Percentiles rank a stretch among this genome's conserved stretches.
phyloP scores from a whole-genome alignment of 1,140 invertebrate genomes.

The Portunus trituberculatus region DNA sequence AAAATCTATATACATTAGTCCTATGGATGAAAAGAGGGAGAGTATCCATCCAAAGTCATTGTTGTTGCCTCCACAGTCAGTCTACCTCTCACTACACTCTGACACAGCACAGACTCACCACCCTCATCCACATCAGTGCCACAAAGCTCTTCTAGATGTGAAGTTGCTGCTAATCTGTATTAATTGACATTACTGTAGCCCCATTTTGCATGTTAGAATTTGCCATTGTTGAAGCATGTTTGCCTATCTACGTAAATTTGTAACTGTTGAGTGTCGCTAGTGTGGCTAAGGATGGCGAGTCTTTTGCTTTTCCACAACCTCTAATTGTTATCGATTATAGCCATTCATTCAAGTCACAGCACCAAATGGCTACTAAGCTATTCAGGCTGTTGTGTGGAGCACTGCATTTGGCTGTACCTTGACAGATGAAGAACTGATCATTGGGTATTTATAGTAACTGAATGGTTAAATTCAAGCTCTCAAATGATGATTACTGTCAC shows the following conservation, averaged over 20 bases:
- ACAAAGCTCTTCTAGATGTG: not conserved
- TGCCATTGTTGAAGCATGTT: not conserved
- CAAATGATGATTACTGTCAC: not conserved
- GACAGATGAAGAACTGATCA: not conserved
- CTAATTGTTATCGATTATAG: not conserved
- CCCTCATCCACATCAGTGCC: not conserved
- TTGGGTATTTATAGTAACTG: not conserved
- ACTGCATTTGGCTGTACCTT: not conserved
- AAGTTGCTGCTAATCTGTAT: not conserved
- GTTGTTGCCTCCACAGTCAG: not conserved
- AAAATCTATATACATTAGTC: not conserved
- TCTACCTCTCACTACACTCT: not conserved
- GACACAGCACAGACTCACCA: not conserved
- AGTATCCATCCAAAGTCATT: not conserved
- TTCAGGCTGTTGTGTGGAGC: not conserved
- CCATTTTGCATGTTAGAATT: not conserved
- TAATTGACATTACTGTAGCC: not conserved
- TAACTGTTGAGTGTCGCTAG: not conserved
- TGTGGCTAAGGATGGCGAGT: not conserved
- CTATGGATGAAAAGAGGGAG: not conserved
- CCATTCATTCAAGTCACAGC: not conserved
- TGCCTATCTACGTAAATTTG: not conserved
- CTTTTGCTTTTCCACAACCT: not conserved
- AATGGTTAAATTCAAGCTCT: not conserved
- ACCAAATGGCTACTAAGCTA: not conserved